Percentiles rank a stretch among this genome's conserved stretches.
These are phyloP conservation scores for Botia almorhae DNA, from an alignment of 2,797 vertebrate species.

Conservation along the genomic window DNA sequence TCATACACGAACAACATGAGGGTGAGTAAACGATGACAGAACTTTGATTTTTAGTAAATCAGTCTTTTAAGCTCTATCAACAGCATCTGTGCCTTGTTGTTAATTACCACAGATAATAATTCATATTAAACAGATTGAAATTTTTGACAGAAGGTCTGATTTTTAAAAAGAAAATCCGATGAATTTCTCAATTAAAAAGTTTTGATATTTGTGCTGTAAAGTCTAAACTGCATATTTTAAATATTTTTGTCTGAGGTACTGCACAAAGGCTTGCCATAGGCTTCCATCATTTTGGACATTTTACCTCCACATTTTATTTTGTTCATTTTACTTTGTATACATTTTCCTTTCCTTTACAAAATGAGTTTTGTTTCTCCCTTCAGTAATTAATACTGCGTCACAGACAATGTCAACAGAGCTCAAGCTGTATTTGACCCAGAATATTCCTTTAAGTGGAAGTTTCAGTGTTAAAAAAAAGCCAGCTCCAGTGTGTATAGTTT, in stretches of 20 bases:
- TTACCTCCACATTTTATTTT: no score
- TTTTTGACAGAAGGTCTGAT: no score
- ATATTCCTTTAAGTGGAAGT: not conserved
- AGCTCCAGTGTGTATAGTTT: not conserved
- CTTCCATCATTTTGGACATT: not conserved
- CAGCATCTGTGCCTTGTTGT: conserved; percentile 1
- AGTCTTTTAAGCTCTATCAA: not conserved
- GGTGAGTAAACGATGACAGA: no score
- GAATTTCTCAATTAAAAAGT: no score
- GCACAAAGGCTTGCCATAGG: not conserved
- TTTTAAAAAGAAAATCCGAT: no score
- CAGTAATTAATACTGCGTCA: not conserved
- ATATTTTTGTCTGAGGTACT: not conserved
- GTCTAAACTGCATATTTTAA: not conserved
- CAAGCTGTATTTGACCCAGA: not conserved
- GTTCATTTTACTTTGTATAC: not conserved
- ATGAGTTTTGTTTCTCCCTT: not conserved
- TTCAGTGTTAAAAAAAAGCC: not conserved
- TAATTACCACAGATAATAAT: not conserved
- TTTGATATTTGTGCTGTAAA: no score
- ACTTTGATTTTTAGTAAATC: no score
- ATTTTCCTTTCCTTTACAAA: not conserved
- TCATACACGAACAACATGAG: no score
- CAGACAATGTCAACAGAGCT: not conserved
- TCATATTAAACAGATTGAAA: not conserved